A percentile compares a stretch with the other conserved stretches of the same genome.
Conservation (phyloP, 2,888 invertebrate species). For the Alviniconcha strummeri region DNA sequence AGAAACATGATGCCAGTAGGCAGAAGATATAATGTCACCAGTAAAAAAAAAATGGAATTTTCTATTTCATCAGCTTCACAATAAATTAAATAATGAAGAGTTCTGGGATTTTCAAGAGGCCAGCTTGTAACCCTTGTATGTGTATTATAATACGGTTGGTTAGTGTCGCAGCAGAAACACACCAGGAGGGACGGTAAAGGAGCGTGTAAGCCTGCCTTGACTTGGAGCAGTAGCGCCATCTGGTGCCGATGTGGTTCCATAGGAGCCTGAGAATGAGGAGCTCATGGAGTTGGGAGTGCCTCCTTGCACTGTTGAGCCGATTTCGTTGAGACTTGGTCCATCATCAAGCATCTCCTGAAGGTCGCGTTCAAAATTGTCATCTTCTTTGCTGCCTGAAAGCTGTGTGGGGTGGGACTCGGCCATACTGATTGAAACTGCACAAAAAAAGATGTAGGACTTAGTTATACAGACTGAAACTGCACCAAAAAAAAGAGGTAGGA, state of each 20-base stretch:
- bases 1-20: no score
- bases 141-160: no score
- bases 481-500: neutral
- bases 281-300: conserved; percentile 49
- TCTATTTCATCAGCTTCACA: no score
- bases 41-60: no score
- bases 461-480: neutral
- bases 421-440: conserved; percentile 30
- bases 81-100: no score
- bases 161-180: conserved; percentile 47
- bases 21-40: no score
- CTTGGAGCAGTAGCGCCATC: conserved; percentile 27
- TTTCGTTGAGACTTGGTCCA: conserved; percentile 65
- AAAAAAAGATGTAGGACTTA: neutral
- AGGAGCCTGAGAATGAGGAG: conserved; percentile 44
- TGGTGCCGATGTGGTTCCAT: conserved; percentile 26
- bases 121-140: no score
- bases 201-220: conserved; percentile 56
- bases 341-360: conserved; percentile 70
- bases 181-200: conserved; percentile 63
- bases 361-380: conserved; percentile 69
- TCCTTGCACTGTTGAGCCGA: conserved; percentile 65
- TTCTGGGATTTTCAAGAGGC: no score
- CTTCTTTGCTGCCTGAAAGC: conserved; percentile 52
- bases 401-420: conserved; percentile 33